Evolutionary conservation across 30 jellyfish, hydroid and myxozoan genomes (phyloP).

Genomic region (Chironex yamaguchii): DNA sequence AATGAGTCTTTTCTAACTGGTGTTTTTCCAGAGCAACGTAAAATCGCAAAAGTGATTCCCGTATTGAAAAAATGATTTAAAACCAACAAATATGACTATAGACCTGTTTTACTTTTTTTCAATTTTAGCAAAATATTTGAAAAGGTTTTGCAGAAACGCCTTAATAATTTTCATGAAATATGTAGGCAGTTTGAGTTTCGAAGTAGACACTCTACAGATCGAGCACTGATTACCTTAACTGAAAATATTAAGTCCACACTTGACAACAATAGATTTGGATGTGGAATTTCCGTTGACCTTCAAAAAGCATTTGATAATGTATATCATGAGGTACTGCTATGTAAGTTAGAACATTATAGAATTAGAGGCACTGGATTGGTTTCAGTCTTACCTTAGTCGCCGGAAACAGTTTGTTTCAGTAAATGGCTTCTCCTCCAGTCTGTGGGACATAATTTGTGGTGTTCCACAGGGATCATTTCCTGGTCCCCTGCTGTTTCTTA

Average conservation of each 20-base stretch:
- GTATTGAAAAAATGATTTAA: conserved; percentile 49
- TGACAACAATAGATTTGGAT: conserved; percentile 41
- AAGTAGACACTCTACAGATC: conserved; percentile 53
- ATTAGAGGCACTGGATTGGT: conserved; percentile 39
- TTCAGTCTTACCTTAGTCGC: conserved; percentile 41
- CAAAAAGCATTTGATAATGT: conserved; percentile 44
- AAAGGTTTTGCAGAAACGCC: conserved; percentile 58
- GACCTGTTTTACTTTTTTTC: conserved; percentile 56
- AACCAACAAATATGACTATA: conserved; percentile 29
- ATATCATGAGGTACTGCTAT: conserved; percentile 22
- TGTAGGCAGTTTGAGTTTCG: conserved; percentile 58
- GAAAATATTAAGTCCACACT: conserved; percentile 51
- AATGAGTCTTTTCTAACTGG: conserved; percentile 32
- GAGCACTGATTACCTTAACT: conserved; percentile 53
- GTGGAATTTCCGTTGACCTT: conserved; percentile 38
- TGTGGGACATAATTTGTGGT: conserved; percentile 47
- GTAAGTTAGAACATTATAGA: conserved; percentile 29
- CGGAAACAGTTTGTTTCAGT: conserved; percentile 68
- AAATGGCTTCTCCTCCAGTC: conserved; percentile 44
- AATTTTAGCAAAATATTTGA: conserved; percentile 27
- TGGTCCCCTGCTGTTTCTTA: conserved; percentile 45
- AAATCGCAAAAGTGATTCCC: conserved; percentile 61
- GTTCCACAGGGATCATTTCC: conserved; percentile 69
- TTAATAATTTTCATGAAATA: conserved; percentile 39
- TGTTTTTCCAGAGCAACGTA: conserved; percentile 21